Conservation (phyloP, 1,140 invertebrate genomes). For the Ctenoplectra terminalis region DNA sequence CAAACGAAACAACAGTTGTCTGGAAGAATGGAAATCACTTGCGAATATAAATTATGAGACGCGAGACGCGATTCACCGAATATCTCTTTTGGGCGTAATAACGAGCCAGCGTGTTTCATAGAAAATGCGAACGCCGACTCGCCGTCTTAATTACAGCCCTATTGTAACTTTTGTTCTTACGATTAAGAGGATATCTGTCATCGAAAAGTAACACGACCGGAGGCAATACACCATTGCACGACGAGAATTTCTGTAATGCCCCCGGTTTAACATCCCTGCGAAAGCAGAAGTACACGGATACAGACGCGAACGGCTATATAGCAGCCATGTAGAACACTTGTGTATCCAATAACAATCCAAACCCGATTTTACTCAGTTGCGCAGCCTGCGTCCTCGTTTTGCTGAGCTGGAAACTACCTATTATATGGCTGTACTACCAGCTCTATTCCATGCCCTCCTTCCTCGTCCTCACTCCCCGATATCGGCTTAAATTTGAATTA, state of each 20-base stretch:
- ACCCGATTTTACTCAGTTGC: conserved; percentile 56
- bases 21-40: background rate
- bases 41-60: background rate
- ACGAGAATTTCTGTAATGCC: conserved; percentile 18
- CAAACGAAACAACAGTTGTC: background rate
- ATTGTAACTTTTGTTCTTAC: conserved; percentile 7
- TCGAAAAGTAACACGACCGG: conserved; percentile 21
- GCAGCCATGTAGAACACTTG: conserved; percentile 47
- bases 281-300: no score
- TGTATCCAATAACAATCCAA: conserved; percentile 63
- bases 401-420: conserved; percentile 51
- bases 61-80: no score
- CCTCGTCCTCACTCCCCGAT: background rate
- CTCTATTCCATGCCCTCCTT: background rate
- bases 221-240: background rate
- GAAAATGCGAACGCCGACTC: background rate
- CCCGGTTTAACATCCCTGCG: no score
- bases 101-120: background rate
- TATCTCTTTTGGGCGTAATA: background rate
- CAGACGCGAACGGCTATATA: background rate
- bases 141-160: conserved; percentile 15
- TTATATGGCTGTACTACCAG: conserved; percentile 44
- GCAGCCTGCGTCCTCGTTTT: conserved; percentile 36
- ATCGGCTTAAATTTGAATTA: conserved; percentile 46
- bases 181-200: conserved; percentile 26